phyloP scores from a whole-genome alignment of 2,888 invertebrate genomes.

The Pristionchus japonicus region DNA sequence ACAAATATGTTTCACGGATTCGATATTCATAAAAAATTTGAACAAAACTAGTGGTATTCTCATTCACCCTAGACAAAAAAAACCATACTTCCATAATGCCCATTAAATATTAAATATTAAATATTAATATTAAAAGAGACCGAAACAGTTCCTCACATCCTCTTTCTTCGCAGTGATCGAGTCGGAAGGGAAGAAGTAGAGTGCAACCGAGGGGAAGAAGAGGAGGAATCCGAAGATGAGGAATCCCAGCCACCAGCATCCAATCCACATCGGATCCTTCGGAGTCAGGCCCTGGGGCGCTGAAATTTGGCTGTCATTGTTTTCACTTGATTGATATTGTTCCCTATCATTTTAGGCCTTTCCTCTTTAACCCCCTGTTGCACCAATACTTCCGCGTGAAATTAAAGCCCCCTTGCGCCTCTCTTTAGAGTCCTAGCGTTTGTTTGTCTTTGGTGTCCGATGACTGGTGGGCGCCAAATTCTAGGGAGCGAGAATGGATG shows the following conservation, averaged over 20 bases:
- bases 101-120: too few species aligned
- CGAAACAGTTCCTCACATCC: background rate
- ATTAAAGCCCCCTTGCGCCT: background rate
- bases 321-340: background rate
- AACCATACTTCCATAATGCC: too few species aligned
- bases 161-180: constrained; percentile 48
- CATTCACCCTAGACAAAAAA: too few species aligned
- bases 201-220: constrained; percentile 70
- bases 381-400: background rate
- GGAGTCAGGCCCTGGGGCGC: constrained; percentile 74
- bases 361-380: background rate
- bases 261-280: constrained; percentile 77
- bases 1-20: background rate
- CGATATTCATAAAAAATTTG: too few species aligned
- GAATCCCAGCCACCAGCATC: constrained; percentile 77
- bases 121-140: too few species aligned
- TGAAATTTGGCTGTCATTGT: constrained; percentile 50
- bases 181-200: constrained; percentile 75
- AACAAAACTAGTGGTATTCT: too few species aligned
- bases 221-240: constrained; percentile 62
- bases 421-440: background rate
- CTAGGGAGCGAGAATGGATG: background rate
- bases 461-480: background rate
- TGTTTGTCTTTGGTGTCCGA: background rate
- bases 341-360: background rate